These are phyloP conservation scores for Ceyx melanurus DNA, from an alignment of 2,113 vertebrate genomes.

Conservation along the genomic window DNA sequence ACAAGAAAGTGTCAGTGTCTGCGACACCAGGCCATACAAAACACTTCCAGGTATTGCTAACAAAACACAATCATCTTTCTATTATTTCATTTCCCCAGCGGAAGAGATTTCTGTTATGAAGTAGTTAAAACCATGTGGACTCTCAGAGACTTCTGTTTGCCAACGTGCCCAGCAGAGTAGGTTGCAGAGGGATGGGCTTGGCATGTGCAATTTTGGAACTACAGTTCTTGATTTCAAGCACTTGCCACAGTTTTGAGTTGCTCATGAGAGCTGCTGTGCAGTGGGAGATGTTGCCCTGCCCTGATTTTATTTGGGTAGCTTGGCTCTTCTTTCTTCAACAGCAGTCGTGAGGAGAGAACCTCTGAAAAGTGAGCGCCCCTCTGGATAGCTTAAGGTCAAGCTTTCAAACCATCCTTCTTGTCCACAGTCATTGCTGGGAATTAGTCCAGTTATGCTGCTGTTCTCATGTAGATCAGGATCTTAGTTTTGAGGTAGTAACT, in stretches of 20 bases:
- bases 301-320: not conserved
- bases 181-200: not conserved
- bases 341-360: not conserved
- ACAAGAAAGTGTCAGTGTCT: constrained; percentile 97
- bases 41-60: constrained; percentile 91
- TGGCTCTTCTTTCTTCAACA: not conserved
- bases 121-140: not conserved
- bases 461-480: not conserved
- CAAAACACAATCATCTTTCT: not conserved
- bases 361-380: not conserved
- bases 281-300: not conserved
- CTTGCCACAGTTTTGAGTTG: not conserved
- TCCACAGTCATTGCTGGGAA: not conserved
- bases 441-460: not conserved
- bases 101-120: not conserved
- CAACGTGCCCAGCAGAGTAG: not conserved
- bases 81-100: not conserved
- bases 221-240: not conserved
- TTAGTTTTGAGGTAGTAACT: not conserved
- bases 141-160: not conserved
- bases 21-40: constrained; percentile 96
- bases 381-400: not conserved
- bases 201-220: not conserved
- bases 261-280: not conserved
- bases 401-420: not conserved